A percentile compares a stretch with the other conserved stretches of the same genome.
Evolutionary conservation across 2,113 vertebrate genomes (phyloP).

Genomic region (Indri indri): DNA sequence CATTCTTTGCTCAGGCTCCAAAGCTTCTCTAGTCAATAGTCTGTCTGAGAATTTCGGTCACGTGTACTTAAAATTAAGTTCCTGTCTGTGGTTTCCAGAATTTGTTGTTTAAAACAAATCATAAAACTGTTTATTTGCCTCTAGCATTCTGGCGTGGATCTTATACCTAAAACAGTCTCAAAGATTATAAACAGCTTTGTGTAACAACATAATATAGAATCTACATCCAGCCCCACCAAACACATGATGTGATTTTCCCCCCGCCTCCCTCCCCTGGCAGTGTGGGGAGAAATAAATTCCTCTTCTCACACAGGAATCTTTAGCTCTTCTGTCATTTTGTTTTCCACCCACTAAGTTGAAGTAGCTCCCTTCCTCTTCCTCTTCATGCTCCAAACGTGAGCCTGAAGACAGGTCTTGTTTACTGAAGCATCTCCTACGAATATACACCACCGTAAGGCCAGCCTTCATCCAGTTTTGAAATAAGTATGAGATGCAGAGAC

Average conservation of each 20-base stretch:
- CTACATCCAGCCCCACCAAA: slow-evolving; percentile 42
- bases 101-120: slow-evolving; percentile 49
- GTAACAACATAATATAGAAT: slow-evolving; percentile 51
- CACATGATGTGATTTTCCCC: neutral
- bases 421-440: neutral
- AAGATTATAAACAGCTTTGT: slow-evolving; percentile 68
- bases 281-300: slow-evolving; percentile 21
- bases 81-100: slow-evolving; percentile 61
- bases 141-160: slow-evolving; percentile 48
- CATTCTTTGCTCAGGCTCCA: slow-evolving; percentile 21
- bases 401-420: neutral
- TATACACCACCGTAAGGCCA: neutral
- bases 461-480: neutral
- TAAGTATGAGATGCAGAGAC: neutral
- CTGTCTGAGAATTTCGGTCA: slow-evolving; percentile 50
- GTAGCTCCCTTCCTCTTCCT: neutral
- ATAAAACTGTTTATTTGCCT: slow-evolving; percentile 69
- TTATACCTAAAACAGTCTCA: slow-evolving; percentile 45
- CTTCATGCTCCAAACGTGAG: neutral
- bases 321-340: neutral
- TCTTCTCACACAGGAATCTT: slow-evolving; percentile 16
- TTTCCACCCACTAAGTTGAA: slow-evolving; percentile 4
- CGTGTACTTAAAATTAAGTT: slow-evolving; percentile 61
- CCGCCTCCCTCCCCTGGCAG: neutral
- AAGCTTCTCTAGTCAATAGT: slow-evolving; percentile 10